Percentiles rank a stretch among this genome's conserved stretches.
phyloP scores from a whole-genome alignment of 2,888 invertebrate species.

The Pristionchus arcanus region DNA sequence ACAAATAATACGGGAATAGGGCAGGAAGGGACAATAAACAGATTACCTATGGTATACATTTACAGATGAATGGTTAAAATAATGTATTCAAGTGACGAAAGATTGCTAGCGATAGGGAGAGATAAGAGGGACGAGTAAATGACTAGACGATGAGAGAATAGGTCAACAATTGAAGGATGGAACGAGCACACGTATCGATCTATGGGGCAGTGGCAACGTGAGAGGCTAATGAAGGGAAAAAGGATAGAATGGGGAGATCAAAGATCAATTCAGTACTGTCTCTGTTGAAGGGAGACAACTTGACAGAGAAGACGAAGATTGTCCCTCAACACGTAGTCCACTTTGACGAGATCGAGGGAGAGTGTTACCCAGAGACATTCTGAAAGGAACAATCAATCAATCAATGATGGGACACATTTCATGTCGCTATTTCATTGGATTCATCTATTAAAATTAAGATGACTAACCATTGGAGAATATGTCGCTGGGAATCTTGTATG shows the following conservation, averaged over 20 bases:
- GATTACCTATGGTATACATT: conserved; percentile 17
- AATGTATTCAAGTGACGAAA: not conserved
- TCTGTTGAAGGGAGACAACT: conserved; percentile 5
- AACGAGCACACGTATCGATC: not conserved
- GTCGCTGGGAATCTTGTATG: conserved; percentile 45
- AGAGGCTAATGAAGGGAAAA: not conserved
- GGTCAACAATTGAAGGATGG: not conserved
- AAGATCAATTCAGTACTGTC: not conserved
- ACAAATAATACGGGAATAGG: conserved; percentile 8
- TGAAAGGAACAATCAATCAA: not conserved
- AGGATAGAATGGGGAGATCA: not conserved
- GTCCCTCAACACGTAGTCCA: not conserved
- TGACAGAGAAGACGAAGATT: conserved; percentile 24
- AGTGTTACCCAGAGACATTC: not conserved
- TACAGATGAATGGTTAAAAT: not conserved
- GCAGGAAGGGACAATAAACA: conserved; percentile 23
- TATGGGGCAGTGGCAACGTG: conserved; percentile 33
- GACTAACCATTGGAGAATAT: conserved; percentile 25
- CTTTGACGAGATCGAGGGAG: not conserved
- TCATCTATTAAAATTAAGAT: not conserved
- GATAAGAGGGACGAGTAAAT: not conserved
- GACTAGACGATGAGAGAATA: conserved; percentile 10
- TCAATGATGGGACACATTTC: too few species aligned
- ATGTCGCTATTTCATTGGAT: too few species aligned
- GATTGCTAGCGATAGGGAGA: not conserved